A percentile compares a stretch with the other conserved stretches of the same genome.
Evolutionary conservation across 2,888 invertebrate species (phyloP).

Genomic region (Metellina segmentata): DNA sequence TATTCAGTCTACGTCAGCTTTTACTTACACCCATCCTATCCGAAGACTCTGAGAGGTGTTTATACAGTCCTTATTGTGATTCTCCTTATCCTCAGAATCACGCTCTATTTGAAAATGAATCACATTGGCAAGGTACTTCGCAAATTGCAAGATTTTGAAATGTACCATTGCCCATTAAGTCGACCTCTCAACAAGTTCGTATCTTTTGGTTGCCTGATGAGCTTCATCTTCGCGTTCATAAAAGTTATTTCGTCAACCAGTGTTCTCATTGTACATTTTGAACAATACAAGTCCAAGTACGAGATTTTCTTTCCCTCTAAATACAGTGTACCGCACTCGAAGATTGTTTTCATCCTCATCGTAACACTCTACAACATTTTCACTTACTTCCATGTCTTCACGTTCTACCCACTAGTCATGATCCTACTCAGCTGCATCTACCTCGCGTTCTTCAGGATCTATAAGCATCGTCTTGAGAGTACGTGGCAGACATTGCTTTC

Average conservation of each 20-base stretch:
- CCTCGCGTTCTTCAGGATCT: background rate
- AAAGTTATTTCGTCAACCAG: background rate
- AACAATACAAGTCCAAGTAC: background rate
- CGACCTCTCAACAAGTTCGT: slow-evolving; percentile 2
- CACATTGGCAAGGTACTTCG: background rate
- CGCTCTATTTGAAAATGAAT: background rate
- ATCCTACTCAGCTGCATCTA: slow-evolving; percentile 25
- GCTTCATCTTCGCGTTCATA: background rate
- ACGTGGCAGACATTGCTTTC: background rate
- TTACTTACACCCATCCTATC: background rate
- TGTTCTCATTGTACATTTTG: background rate
- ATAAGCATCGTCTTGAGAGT: background rate
- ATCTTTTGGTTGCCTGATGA: background rate
- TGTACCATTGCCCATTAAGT: no score
- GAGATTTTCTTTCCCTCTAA: background rate
- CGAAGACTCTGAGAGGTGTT: background rate
- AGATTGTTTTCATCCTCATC: background rate
- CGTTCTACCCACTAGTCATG: slow-evolving; percentile 24
- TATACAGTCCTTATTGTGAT: background rate
- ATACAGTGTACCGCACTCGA: background rate
- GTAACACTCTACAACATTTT: background rate
- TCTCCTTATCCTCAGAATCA: background rate
- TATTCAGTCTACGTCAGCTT: background rate
- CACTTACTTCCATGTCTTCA: background rate
- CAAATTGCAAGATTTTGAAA: no score